Conservation (phyloP, 2,797 vertebrate genomes). For the Onychomys leucogaster region DNA sequence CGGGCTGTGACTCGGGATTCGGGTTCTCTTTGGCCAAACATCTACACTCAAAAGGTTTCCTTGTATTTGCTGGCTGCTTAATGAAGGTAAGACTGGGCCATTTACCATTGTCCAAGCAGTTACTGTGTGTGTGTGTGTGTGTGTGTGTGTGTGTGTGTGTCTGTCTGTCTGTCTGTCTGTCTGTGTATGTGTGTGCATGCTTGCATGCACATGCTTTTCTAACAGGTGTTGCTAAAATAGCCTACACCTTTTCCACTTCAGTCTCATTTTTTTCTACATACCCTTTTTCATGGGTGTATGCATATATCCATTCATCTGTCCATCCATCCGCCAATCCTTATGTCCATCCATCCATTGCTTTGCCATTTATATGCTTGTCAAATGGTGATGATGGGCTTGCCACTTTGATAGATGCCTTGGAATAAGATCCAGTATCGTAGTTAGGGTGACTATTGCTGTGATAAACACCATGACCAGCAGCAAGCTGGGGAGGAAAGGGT, state of each 20-base stretch:
- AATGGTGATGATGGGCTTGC: background rate
- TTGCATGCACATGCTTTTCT: background rate
- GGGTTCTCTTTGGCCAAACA: constrained; percentile 89
- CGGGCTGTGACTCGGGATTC: constrained; percentile 90
- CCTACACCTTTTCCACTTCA: background rate
- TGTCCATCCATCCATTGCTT: background rate
- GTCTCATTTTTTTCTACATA: background rate
- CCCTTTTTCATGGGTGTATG: background rate
- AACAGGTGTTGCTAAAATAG: constrained; percentile 30
- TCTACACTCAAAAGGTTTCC: constrained; percentile 88
- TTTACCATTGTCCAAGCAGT: background rate
- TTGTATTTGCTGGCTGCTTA: constrained; percentile 89
- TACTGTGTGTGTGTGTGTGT: background rate
- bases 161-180: too few relatives aligned
- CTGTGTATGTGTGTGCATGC: background rate
- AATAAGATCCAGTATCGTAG: background rate
- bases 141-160: too few relatives aligned
- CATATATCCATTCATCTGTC: background rate
- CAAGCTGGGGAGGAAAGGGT: background rate
- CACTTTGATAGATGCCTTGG: background rate
- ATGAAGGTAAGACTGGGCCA: constrained; percentile 87
- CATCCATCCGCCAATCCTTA: background rate
- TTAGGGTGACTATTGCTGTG: background rate
- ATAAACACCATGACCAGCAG: background rate
- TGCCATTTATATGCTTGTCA: background rate